phyloP scores from a whole-genome alignment of 2,888 invertebrate species.

The Fragum fragum region DNA sequence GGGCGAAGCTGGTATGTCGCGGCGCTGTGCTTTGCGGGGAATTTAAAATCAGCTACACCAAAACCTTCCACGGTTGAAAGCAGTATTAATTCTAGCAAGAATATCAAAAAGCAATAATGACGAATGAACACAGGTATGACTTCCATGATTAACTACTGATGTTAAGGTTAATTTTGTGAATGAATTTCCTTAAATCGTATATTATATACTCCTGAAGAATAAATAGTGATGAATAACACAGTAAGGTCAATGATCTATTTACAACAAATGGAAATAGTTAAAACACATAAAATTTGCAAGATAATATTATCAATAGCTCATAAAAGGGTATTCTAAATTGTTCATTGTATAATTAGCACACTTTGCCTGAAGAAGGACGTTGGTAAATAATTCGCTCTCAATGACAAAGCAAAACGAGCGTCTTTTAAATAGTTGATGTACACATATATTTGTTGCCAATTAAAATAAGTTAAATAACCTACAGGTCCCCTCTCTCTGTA shows the following conservation, averaged over 20 bases:
- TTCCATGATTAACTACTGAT: too few species aligned
- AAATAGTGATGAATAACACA: too few species aligned
- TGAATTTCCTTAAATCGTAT: too few species aligned
- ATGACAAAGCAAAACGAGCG: background rate
- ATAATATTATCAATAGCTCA: constrained; percentile 13
- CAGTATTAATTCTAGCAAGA: constrained; percentile 49
- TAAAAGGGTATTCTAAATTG: background rate
- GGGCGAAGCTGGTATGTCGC: constrained; percentile 18
- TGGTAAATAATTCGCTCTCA: background rate
- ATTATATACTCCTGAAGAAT: too few species aligned
- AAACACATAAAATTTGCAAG: constrained; percentile 14
- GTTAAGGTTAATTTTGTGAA: too few species aligned
- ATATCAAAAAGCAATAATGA: constrained; percentile 34
- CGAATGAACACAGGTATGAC: constrained; percentile 37
- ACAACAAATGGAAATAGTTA: background rate
- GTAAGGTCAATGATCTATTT: background rate
- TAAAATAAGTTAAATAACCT: too few species aligned
- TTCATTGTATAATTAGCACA: constrained; percentile 6
- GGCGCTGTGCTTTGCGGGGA: constrained; percentile 53
- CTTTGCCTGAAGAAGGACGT: background rate
- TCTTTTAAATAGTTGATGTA: background rate
- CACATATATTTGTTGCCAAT: too few species aligned
- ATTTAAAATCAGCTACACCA: constrained; percentile 42
- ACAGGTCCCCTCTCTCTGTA: too few species aligned
- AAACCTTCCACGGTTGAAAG: constrained; percentile 45